A percentile compares a stretch with the other conserved stretches of the same genome.
Conservation (phyloP, 2,888 invertebrate genomes). For the Hydraecia micacea region DNA sequence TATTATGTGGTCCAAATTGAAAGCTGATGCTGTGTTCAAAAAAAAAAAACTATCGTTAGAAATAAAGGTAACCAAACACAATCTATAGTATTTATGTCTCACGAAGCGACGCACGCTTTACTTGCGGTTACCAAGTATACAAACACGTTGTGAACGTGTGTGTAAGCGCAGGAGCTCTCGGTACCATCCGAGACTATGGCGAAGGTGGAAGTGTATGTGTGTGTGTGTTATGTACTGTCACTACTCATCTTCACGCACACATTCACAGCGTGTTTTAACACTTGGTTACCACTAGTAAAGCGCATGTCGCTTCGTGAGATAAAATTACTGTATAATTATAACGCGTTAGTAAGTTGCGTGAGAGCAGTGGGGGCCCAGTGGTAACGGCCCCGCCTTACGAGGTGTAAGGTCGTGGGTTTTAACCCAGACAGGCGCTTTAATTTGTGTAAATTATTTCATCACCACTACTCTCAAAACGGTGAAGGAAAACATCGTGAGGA, state of each 20-base stretch:
- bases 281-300: no score
- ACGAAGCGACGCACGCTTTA: not conserved
- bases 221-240: not conserved
- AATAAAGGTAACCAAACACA: not conserved
- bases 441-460: no score
- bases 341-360: not conserved
- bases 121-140: not conserved
- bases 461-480: no score
- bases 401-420: no score
- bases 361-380: no score
- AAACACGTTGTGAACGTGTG: not conserved
- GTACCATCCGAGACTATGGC: not conserved
- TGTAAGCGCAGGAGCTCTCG: no score
- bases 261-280: not conserved
- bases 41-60: not conserved
- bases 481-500: no score
- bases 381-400: no score
- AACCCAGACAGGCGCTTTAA: no score
- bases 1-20: constrained; percentile 41
- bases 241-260: not conserved
- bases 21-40: not conserved
- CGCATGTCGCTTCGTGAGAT: no score
- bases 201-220: not conserved
- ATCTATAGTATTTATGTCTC: not conserved
- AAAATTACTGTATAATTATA: not conserved